A percentile compares a stretch with the other conserved stretches of the same genome.
phyloP scores from a whole-genome alignment of 2,888 invertebrate species.

The Stenotaenia linearis region DNA sequence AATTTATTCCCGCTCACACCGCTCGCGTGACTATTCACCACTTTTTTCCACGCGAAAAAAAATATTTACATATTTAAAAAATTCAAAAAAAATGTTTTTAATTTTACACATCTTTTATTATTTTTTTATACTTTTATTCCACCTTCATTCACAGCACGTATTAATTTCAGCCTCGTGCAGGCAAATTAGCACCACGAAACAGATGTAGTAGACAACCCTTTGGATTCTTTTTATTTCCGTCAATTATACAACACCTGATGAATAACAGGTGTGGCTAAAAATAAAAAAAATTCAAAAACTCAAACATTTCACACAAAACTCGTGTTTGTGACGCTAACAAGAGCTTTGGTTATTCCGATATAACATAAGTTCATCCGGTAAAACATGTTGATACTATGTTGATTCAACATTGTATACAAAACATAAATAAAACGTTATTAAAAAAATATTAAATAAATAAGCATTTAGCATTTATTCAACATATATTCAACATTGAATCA shows the following conservation, averaged over 20 bases:
- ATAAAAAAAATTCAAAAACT: neutral
- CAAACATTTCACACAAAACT: neutral
- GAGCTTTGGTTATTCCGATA: too few relatives aligned
- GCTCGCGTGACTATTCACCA: neutral
- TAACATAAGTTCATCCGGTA: too few relatives aligned
- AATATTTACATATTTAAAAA: too few relatives aligned
- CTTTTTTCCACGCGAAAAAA: neutral
- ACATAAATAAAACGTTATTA: too few relatives aligned
- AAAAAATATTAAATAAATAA: too few relatives aligned
- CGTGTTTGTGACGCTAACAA: too few relatives aligned
- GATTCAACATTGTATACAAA: too few relatives aligned
- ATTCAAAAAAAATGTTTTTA: neutral
- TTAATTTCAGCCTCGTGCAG: constrained; percentile 11
- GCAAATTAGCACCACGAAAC: constrained; percentile 19
- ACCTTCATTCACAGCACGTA: constrained; percentile 19
- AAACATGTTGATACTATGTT: too few relatives aligned
- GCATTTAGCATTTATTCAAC: too few relatives aligned
- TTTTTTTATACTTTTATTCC: neutral
- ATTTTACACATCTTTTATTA: neutral
- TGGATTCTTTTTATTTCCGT: neutral
- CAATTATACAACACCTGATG: constrained; percentile 19
- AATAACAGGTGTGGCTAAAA: neutral
- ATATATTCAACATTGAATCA: too few relatives aligned
- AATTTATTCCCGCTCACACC: constrained; percentile 10
- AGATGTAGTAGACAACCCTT: constrained; percentile 15